Evolutionary conservation across 2,888 invertebrate species (phyloP).

Genomic region (Drosophila bunnanda): DNA sequence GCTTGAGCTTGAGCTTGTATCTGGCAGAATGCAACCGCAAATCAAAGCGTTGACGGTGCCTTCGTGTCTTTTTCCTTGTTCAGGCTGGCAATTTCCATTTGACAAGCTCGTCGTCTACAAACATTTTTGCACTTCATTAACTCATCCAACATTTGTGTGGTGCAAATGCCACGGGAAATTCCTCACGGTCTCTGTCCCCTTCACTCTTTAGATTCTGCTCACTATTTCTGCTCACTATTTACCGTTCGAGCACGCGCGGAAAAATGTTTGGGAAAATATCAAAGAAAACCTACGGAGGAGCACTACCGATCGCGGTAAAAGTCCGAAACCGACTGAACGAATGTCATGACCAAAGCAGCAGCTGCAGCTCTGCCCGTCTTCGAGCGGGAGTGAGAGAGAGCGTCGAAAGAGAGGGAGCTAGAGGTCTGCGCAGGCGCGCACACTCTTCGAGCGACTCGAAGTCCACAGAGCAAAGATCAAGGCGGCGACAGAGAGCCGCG

Average conservation of each 20-base stretch:
- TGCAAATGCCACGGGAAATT: conserved; percentile 65
- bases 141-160: conserved; percentile 67
- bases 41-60: conserved; percentile 59
- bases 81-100: conserved; percentile 51
- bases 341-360: conserved; percentile 80
- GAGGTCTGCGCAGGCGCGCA: conserved; percentile 49
- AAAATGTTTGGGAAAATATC: conserved; percentile 27
- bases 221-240: conserved; percentile 52
- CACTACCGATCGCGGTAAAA: conserved; percentile 52
- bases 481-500: conserved; percentile 22
- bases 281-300: conserved; percentile 23
- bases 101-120: conserved; percentile 49
- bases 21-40: conserved; percentile 55
- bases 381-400: conserved; percentile 12
- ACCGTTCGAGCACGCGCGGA: conserved; percentile 64
- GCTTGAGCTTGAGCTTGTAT: conserved; percentile 4
- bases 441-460: conserved; percentile 20
- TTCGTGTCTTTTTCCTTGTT: conserved; percentile 33
- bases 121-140: conserved; percentile 80
- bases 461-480: conserved; percentile 19
- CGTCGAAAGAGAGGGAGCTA: conserved; percentile 10
- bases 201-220: conserved; percentile 17
- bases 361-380: conserved; percentile 43
- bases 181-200: conserved; percentile 36
- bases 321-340: conserved; percentile 81